Evolutionary conservation across 2,797 vertebrate species (phyloP).

Genomic region (Cossypha heuglini): DNA sequence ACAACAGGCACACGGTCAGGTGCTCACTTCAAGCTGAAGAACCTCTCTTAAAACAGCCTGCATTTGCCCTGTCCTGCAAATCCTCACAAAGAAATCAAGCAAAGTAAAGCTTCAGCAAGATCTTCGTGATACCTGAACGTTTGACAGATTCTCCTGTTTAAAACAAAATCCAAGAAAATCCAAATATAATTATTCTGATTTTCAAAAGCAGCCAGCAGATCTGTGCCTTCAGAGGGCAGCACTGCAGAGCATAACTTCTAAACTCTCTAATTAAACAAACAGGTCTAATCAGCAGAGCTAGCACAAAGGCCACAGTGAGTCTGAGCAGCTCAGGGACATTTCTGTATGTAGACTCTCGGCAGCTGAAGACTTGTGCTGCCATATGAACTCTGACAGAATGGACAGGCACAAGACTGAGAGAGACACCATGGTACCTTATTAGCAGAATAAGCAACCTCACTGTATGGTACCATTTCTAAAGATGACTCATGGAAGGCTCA

Average conservation of each 20-base stretch:
- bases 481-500: not conserved
- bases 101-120: not conserved
- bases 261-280: not conserved
- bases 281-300: not conserved
- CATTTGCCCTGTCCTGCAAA: not conserved
- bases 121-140: not conserved
- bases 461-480: fast-evolving
- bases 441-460: not conserved
- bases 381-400: not conserved
- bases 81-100: not conserved
- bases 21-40: not conserved
- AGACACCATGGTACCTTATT: not conserved
- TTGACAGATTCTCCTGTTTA: not conserved
- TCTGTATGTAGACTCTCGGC: not conserved
- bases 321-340: not conserved
- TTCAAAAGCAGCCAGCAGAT: not conserved
- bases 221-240: not conserved
- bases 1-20: not conserved
- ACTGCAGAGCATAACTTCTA: not conserved
- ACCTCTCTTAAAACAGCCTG: not conserved
- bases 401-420: not conserved
- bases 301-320: not conserved
- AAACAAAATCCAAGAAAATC: not conserved
- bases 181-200: not conserved
- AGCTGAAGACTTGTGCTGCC: not conserved